A percentile compares a stretch with the other conserved stretches of the same genome.
Conservation (phyloP, 2,888 invertebrate genomes). For the Leptarthrus brevirostris region DNA sequence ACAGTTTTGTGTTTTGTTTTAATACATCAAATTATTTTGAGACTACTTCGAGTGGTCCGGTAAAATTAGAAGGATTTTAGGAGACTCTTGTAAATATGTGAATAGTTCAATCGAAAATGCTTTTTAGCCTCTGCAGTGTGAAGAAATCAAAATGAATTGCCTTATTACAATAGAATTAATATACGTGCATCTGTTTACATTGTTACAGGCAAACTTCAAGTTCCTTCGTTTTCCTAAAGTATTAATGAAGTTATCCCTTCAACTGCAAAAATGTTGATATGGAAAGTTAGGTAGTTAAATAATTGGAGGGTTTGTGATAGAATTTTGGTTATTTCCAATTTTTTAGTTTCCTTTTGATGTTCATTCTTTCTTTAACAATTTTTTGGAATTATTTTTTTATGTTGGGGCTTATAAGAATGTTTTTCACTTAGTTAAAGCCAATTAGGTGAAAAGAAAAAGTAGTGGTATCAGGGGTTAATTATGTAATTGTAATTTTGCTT, state of each 20-base stretch:
- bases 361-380: too few species aligned
- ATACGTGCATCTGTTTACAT: not conserved
- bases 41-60: conserved; percentile 51
- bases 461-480: too few species aligned
- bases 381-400: too few species aligned
- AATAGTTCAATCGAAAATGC: conserved; percentile 16
- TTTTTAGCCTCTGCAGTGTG: conserved; percentile 23
- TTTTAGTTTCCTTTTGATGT: too few species aligned
- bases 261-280: not conserved
- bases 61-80: conserved; percentile 7
- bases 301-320: too few species aligned
- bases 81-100: conserved; percentile 18
- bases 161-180: conserved; percentile 22
- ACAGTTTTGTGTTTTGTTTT: conserved; percentile 28
- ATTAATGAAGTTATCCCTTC: not conserved
- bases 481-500: too few species aligned
- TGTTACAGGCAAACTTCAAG: not conserved
- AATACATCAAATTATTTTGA: conserved; percentile 50
- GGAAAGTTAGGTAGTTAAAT: too few species aligned
- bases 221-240: conserved; percentile 30
- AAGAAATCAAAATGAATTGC: conserved; percentile 36
- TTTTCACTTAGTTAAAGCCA: too few species aligned
- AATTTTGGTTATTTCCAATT: too few species aligned
- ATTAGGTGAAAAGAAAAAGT: too few species aligned
- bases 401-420: too few species aligned